These are phyloP conservation scores for Drosophila kurseongensis DNA, from an alignment of 1,140 invertebrate genomes.

Conservation along the genomic window DNA sequence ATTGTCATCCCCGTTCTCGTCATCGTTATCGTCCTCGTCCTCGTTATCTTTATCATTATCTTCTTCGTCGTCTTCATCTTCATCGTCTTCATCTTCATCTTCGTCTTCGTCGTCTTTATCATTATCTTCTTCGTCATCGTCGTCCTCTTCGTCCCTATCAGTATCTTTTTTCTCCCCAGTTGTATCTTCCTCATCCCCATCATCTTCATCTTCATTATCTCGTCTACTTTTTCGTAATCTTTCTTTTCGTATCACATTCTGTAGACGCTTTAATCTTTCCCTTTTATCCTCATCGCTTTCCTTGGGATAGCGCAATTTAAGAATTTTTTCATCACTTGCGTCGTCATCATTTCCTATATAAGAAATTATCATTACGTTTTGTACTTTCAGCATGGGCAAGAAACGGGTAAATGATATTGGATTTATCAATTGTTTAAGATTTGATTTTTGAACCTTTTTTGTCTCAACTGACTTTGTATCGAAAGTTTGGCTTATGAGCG, in stretches of 20 bases:
- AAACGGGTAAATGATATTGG: constrained; percentile 69
- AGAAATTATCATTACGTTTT: constrained; percentile 76
- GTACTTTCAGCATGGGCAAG: constrained; percentile 40
- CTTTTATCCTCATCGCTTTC: constrained; percentile 74
- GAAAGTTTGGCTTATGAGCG: constrained; percentile 74
- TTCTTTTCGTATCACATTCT: constrained; percentile 78
- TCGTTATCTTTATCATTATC: constrained; percentile 20
- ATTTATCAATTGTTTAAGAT: constrained; percentile 36
- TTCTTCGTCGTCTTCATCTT: constrained; percentile 32
- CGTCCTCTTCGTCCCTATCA: constrained; percentile 17
- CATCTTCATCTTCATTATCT: constrained; percentile 46
- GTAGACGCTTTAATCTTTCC: constrained; percentile 67
- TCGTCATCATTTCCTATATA: constrained; percentile 85
- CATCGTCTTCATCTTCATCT: constrained; percentile 65
- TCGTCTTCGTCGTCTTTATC: constrained; percentile 8
- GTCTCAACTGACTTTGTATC: constrained; percentile 61
- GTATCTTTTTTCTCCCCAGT: constrained; percentile 5
- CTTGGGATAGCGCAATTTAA: constrained; percentile 84
- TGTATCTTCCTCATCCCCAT: constrained; percentile 32
- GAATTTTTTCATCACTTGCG: constrained; percentile 85
- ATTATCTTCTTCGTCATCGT: constrained; percentile 13
- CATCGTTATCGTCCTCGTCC: constrained; percentile 20
- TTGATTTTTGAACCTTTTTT: constrained; percentile 27
- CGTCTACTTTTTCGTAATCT: constrained; percentile 69
- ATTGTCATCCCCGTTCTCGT: constrained; percentile 31